Evolutionary conservation across 2,113 vertebrate genomes (phyloP).

Genomic region (Donacobius atricapilla): DNA sequence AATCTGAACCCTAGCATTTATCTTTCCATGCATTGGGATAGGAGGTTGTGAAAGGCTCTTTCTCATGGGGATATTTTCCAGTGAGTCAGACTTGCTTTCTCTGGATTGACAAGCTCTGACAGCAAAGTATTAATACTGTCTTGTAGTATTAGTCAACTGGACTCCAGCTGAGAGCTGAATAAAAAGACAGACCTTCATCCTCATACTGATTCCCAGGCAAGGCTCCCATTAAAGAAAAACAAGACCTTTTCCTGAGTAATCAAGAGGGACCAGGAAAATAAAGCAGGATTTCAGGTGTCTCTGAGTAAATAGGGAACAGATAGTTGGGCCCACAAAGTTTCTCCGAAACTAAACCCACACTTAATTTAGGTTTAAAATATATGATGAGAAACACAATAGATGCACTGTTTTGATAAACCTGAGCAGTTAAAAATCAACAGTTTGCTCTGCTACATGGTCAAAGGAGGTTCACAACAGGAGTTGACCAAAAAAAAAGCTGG

Average conservation of each 20-base stretch:
- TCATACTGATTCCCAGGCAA: background rate
- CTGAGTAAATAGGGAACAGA: background rate
- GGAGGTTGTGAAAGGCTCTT: constrained; percentile 33
- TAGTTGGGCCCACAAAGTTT: background rate
- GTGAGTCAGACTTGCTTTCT: constrained; percentile 38
- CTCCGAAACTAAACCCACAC: background rate
- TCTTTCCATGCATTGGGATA: background rate
- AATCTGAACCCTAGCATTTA: background rate
- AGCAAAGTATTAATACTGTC: constrained; percentile 15
- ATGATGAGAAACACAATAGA: background rate
- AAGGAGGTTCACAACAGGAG: background rate
- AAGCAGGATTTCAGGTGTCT: background rate
- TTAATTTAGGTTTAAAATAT: background rate
- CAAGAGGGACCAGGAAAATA: background rate
- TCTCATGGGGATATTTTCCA: constrained; percentile 42
- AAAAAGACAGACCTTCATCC: constrained; percentile 24
- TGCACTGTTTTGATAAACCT: background rate
- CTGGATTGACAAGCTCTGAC: constrained; percentile 40
- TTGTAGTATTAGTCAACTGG: constrained; percentile 5
- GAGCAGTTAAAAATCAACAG: background rate
- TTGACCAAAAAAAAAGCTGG: background rate
- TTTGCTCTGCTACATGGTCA: background rate
- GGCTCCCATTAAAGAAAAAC: background rate
- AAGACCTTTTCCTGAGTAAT: background rate
- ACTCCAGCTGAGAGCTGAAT: background rate